Base-by-base conservation (phyloP, 1,140 invertebrate genomes). In the Phortica variegata region DNA sequence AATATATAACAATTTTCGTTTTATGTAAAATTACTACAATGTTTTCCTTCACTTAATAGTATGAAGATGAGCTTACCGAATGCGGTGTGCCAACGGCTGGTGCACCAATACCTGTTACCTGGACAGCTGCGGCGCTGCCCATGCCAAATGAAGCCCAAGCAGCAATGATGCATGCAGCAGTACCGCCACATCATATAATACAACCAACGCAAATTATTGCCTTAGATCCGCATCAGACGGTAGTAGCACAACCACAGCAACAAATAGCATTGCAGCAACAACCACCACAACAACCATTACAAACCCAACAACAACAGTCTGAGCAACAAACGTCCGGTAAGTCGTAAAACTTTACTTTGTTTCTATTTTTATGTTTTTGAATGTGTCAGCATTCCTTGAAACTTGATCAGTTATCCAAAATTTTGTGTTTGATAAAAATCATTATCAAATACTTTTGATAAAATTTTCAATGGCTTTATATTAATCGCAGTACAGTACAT, bases 41-140 rank as follows among this genome's bases (percentile, higher is more conserved):
- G 2, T 19, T 33, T 21, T 3, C 6, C 23, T 17, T 38, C 34
- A 1, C 0, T 23, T 19, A 2, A n/a, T 18, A 72, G 69, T 61
- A 66, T 15, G 65, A 70, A 6, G 69, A 73, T 18, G 70, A 73
- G 5, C 34, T 73, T 1, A 40, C 45, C 1, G 69, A 73, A 20
- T 72, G 68, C 39, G 65, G 47, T 10, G 54, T 49, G 15, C 56
- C 59, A 10, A 53, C 63, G 3, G 58, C 57, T 15, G 52, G 49
- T 15, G 37, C 47, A 6, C 23, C 23, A 23, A 66, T 66, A 43
- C 62, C 62, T 1, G 56, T 63, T n/a, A 33, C 53, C 9, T 68
- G 63, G 63, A 31, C 62, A 2, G 31, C 37, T 19, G 23, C 23
- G 5, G 38, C 49, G n/a, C 39, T 33, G 16, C 45, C 15, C 5